A percentile compares a stretch with the other conserved stretches of the same genome.
Conservation (phyloP, 2,888 invertebrate species). For the Dione juno region DNA sequence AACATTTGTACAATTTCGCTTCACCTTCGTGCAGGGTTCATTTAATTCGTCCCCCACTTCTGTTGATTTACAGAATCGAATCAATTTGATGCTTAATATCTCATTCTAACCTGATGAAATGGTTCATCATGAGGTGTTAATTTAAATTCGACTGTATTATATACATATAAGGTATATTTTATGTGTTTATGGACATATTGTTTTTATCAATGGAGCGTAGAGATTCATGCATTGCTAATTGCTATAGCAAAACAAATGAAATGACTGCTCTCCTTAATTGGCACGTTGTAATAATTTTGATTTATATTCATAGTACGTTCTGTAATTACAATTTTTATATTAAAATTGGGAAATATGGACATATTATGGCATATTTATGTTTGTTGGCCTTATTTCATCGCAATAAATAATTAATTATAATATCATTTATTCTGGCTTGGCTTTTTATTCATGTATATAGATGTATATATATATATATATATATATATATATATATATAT, state of each 20-base stretch:
- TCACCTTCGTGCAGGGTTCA: slow-evolving; percentile 15
- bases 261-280: slow-evolving; percentile 30
- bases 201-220: slow-evolving; percentile 33
- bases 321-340: slow-evolving; percentile 22
- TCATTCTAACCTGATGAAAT: slow-evolving; percentile 22
- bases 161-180: background rate
- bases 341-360: background rate
- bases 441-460: too few relatives aligned
- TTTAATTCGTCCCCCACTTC: slow-evolving; percentile 41
- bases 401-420: too few relatives aligned
- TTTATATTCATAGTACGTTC: slow-evolving; percentile 29
- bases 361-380: background rate
- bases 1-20: slow-evolving; percentile 1
- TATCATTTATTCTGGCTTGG: too few relatives aligned
- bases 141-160: background rate
- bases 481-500: too few relatives aligned
- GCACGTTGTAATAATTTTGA: slow-evolving; percentile 26
- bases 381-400: background rate
- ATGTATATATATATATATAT: too few relatives aligned
- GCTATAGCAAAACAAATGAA: slow-evolving; percentile 44
- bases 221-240: slow-evolving; percentile 51
- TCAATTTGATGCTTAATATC: slow-evolving; percentile 47
- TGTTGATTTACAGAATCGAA: slow-evolving; percentile 47
- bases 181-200: background rate
- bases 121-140: background rate